phyloP scores from a whole-genome alignment of 2,888 invertebrate species.

The Pyrocoelia pectoralis region DNA sequence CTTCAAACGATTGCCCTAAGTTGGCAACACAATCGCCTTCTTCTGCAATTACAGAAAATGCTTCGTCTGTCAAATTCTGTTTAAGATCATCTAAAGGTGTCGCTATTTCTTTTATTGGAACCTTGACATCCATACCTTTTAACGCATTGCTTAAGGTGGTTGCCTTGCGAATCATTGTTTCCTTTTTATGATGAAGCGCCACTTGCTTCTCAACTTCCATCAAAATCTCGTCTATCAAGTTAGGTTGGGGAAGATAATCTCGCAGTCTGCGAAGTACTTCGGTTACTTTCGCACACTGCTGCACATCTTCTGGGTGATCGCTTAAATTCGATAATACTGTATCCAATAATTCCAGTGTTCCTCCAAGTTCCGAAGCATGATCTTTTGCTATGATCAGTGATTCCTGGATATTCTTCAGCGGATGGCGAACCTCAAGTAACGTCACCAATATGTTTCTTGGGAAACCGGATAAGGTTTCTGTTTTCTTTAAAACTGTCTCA shows the following conservation, averaged over 20 bases:
- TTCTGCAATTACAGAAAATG: background rate
- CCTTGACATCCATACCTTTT: too few relatives aligned
- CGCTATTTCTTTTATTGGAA: background rate
- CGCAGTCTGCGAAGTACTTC: background rate
- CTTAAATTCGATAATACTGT: background rate
- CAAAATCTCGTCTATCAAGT: too few relatives aligned
- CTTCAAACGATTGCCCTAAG: background rate
- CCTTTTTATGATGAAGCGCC: too few relatives aligned
- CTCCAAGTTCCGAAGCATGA: background rate
- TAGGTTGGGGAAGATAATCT: too few relatives aligned
- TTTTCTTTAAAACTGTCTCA: background rate
- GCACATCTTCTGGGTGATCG: background rate
- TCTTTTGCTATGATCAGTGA: too few relatives aligned
- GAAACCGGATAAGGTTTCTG: background rate
- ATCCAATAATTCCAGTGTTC: background rate
- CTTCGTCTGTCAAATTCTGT: background rate
- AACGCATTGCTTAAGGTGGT: too few relatives aligned
- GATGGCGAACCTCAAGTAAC: background rate
- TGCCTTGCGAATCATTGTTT: too few relatives aligned
- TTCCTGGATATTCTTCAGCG: background rate
- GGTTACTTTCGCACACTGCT: background rate
- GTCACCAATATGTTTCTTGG: background rate
- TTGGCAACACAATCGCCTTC: background rate
- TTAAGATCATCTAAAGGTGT: background rate
- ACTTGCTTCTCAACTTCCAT: too few relatives aligned